Evolutionary conservation across 2,888 invertebrate species (phyloP).

Genomic region (Aphodius sticticus): DNA sequence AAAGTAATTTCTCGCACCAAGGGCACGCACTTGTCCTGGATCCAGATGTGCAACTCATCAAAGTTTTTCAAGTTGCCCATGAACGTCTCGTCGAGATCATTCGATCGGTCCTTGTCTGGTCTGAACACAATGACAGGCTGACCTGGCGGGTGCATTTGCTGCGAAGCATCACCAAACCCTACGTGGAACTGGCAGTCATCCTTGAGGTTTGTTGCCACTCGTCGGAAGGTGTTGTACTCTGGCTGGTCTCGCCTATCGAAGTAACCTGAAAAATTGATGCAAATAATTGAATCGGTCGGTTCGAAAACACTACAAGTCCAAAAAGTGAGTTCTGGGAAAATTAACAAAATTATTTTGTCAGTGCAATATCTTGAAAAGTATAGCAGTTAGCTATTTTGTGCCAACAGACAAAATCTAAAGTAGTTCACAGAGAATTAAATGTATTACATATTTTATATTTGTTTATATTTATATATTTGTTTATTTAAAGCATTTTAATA

Average conservation of each 20-base stretch:
- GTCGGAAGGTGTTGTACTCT: constrained; percentile 81
- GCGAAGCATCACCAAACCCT: constrained; percentile 85
- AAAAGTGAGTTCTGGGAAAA: no score
- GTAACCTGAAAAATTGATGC: constrained; percentile 62
- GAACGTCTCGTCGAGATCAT: constrained; percentile 85
- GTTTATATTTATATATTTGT: no score
- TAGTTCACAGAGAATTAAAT: no score
- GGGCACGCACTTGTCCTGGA: constrained; percentile 93
- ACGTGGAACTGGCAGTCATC: constrained; percentile 96
- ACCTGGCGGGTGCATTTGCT: constrained; percentile 86
- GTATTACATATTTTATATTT: no score
- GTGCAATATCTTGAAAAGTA: no score
- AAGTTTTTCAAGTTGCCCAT: constrained; percentile 76
- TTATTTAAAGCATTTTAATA: no score
- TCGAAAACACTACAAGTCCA: no score
- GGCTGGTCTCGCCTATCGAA: constrained; percentile 83
- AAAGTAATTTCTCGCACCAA: constrained; percentile 98
- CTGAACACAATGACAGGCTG: constrained; percentile 85
- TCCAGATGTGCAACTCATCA: constrained; percentile 90
- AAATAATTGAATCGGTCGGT: no score
- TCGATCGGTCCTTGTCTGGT: constrained; percentile 79
- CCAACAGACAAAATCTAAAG: no score
- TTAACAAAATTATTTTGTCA: no score
- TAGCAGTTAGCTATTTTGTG: no score
- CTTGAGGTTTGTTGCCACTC: constrained; percentile 86